Evolutionary conservation across 1,140 invertebrate species (phyloP), one percentile per base, ranked within the genome.

Genomic region (Pollicipes pollicipes): DNA sequence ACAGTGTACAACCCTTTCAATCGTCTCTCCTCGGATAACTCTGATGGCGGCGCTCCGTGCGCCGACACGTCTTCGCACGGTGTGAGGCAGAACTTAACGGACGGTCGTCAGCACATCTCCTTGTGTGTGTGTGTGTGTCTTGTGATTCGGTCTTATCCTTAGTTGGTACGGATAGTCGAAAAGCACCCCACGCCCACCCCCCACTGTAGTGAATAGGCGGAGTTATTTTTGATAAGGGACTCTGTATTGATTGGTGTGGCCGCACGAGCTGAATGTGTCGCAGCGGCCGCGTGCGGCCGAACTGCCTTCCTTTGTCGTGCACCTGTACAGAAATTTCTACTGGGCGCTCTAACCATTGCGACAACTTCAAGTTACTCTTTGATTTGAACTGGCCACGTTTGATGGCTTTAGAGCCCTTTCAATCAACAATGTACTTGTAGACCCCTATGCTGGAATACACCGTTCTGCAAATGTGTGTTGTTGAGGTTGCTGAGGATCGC

Each of bases 161-260:
- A 58, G 45, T 21, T 24, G 32, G 45, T 58, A 24, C 13, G 2
- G 13, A 3, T 58, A 35, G 32, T 16, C 16, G 35, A n/a, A n/a
- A n/a, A n/a, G n/a, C n/a, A n/a, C n/a, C n/a, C 35, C 8, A 21
- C 45, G 17, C 21, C 45, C 45, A 17, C 45, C 2, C 45, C 13
- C 45, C 45, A 58, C 45, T 24, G 45, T 58, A 58, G 45, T 21
- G 45, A 58, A 58, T 58, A 58, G 45, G 45, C 45, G 45, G 45
- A 58, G 45, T 58, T 58, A 58, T 58, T 58, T 58, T 58, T 58
- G 45, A 58, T 58, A 58, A 58, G 45, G 32, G 45, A 58, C 45
- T 58, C 45, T 58, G 45, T 58, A 24, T 58, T 58, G 45, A 58
- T 58, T 58, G 13, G 45, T 58, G 45, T 58, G 45, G 32, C 32